Evolutionary conservation across 2,888 invertebrate species (phyloP), one percentile per base, ranked within the genome.

Genomic region (Lottia gigantea): DNA sequence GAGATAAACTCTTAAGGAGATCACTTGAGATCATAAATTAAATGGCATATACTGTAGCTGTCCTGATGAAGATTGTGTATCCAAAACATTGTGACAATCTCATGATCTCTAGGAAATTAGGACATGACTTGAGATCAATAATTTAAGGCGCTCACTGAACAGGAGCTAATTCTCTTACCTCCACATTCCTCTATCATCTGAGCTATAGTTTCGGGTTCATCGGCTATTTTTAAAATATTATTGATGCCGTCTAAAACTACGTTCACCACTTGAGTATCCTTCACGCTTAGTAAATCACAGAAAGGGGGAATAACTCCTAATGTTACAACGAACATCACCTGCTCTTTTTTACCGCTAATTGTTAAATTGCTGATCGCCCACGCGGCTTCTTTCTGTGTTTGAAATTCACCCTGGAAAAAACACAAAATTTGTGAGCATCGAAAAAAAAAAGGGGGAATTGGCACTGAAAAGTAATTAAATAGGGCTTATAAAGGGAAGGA

Each of bases 361-460:
- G 98, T 98, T 80, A 99, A 92, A 91, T 99, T 99, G 88, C 96
- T 97, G 74, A 99, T 96, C 12, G 98, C 98, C 99, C 99, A 99
- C 0, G 98, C 98, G 0, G 99, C 99, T 90, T 99, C 99, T 89
- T 98, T 98, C 90, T 98, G 97, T n/a, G 98, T 98, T 91, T 97
- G 97, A 91, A 98, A 98, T 90, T 98, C 98, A 71, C 92, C 92
- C 91, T 92, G 79, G 16, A 83, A 81, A 64, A 66, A 68, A 46
- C 62, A 55, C 26, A 65, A 46, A 1, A 70, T 23, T 40, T 40
- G 11, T 40, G 40, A 40, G 11, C 40, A 40, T n/a, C 6, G 7
- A 40, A 8, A 11, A 40, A 40, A 11, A 40, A 40, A n/a, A n/a
- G n/a, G n/a, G n/a, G n/a, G 31, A 31, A 31, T 31, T 31, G 31